Base-by-base conservation (phyloP, 2,113 vertebrate species). In the Seriola dumerili region DNA sequence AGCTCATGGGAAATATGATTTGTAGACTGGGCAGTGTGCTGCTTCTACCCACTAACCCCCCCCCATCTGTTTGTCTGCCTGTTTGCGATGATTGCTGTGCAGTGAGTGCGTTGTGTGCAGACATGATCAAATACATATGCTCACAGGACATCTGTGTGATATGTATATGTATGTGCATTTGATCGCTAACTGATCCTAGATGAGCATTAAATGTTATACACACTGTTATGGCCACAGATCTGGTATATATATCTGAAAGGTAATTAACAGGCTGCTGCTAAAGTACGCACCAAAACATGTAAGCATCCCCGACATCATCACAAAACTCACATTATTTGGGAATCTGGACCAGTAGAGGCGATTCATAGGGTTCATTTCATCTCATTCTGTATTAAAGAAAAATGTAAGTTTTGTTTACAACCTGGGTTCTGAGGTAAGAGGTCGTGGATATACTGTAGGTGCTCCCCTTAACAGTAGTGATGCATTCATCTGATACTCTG, bases 1-100 rank as follows among this genome's bases (percentile, higher is more conserved):
- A 81, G 89, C 65, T 71, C 73, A 74, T 62, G 74, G 62, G 86
- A 84, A 48, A 81, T 65, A 44, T 81, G 83, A 89, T 93, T 83
- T 92, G 77, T 77, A 76, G 72, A 83, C 70, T 83, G 73, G 76
- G 55, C 52, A 77, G 77, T 64, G 25, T 74, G 78, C 64, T 75
- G 61, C 65, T 76, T 72, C 29, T 29, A 29, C 61, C 59, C 46
- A 62, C 67, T 74, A 65, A 74, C 83, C 44, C 40, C 13, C 32
- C 62, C 34, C 54, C 29, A 48, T 72, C 25, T 25, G 25, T 25
- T 25, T 25, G 25, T 25, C 36, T 13, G 29, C 62, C 70, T 50
- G 62, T 64, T 29, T 62, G 40, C 32, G 19, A 76, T 73, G 78
- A 86, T 90, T 82, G 50, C 29, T 72, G 58, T 65, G 44, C 70